Evolutionary conservation across 2,888 invertebrate genomes (phyloP), one percentile per base, ranked within the genome.

Genomic region (Scotopteryx bipunctaria): DNA sequence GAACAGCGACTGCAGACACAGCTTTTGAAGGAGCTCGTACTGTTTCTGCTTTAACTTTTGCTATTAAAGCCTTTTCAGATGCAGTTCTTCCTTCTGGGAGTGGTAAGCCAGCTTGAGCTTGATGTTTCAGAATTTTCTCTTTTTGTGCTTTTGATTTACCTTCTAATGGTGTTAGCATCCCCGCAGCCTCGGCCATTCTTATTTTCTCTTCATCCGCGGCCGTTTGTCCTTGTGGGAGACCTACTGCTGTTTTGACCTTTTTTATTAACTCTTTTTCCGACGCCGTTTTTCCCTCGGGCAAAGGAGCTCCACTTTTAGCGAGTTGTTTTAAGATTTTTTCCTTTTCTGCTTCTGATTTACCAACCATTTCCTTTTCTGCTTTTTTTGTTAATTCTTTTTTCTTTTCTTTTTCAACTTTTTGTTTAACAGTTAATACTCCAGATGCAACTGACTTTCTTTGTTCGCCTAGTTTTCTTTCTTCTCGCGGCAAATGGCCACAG

Each of bases 401-500:
- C 45, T 54, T 38, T 56, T 21, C 9, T 25, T 51, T 55, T 36
- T 47, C 48, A 2, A 38, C 53, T 35, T 46, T 58, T 43, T 27
- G 16, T 40, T 48, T 49, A 4, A 16, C 33, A 9, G 56, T 54
- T 23, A 29, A 55, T 4, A 49, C 42, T 16, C 37, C 49, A 8
- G 40, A 43, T 1, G 45, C 4, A 1, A 32, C 48, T 21, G 57
- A 55, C 33, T 66, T 67, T 33, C 63, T 55, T n/a, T 35, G 13
- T 53, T 62, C 61, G 8, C 56, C 62, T 9, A 49, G 14, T 21
- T 55, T 51, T n/a, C 66, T 58, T 43, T 68, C 67, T 57, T 68
- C 65, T 41, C 56, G 51, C 3, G 65, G 64, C 16, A 76, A 61
- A 62, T 80, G 81, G 9, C 79, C 79, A 54, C 85, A 85, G 1